These are phyloP conservation scores for Ceraclea dissimilis DNA, from an alignment of 2,888 invertebrate genomes.

Conservation along the genomic window DNA sequence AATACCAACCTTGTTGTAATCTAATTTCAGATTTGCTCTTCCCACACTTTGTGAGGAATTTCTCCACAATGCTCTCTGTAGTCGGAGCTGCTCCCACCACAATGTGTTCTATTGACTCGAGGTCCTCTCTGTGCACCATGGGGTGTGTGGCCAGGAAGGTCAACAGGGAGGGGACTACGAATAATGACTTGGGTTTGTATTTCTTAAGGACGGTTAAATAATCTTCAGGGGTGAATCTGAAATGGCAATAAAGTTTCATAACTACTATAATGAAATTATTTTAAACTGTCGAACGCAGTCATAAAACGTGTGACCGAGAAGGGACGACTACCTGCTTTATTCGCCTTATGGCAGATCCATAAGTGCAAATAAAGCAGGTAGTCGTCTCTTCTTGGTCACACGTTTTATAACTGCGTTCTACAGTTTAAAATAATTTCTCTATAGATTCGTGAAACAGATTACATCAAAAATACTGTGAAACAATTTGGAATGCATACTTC, in stretches of 20 bases:
- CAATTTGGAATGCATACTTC: too few species aligned
- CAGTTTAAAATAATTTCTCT: too few species aligned
- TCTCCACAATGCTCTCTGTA: conserved; percentile 54
- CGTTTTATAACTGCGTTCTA: too few species aligned
- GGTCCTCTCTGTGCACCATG: conserved; percentile 55
- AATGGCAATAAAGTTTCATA: conserved; percentile 1
- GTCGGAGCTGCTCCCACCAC: conserved; percentile 71
- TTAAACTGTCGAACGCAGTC: too few species aligned
- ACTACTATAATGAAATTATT: too few species aligned
- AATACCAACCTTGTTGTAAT: conserved; percentile 38
- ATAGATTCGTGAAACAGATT: too few species aligned
- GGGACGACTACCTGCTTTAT: not conserved
- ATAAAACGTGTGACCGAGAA: too few species aligned
- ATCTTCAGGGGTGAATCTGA: conserved; percentile 62
- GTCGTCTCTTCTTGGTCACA: too few species aligned
- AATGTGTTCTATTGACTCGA: conserved; percentile 55
- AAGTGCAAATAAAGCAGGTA: not conserved
- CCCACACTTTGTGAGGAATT: conserved; percentile 53
- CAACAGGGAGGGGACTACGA: conserved; percentile 70
- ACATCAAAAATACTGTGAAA: too few species aligned
- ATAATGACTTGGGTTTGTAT: conserved; percentile 54
- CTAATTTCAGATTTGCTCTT: conserved; percentile 44
- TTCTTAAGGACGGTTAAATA: conserved; percentile 58
- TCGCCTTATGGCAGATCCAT: not conserved
- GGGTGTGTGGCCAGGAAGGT: conserved; percentile 69